phyloP scores from a whole-genome alignment of 2,797 vertebrate genomes.

The Pseudotriccus pelzelni region DNA sequence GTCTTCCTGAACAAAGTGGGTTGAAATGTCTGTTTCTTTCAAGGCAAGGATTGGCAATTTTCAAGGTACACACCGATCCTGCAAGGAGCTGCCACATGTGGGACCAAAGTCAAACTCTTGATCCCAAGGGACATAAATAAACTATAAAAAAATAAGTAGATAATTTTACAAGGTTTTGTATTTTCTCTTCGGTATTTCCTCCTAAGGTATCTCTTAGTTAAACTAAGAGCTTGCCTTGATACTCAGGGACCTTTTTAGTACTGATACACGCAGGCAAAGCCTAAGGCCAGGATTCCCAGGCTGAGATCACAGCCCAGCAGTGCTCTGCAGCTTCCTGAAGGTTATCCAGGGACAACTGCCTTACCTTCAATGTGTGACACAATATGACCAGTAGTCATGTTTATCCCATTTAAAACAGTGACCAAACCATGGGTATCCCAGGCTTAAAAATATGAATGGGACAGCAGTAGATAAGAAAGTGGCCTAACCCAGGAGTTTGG shows the following conservation, averaged over 20 bases:
- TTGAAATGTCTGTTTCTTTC: neutral
- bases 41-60: neutral
- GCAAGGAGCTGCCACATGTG: neutral
- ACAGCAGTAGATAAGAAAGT: neutral
- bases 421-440: neutral
- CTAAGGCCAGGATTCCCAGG: neutral
- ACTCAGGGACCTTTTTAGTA: neutral
- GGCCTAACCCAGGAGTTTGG: neutral
- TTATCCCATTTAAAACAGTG: neutral
- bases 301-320: neutral
- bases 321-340: neutral
- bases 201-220: neutral
- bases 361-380: neutral
- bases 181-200: neutral
- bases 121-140: neutral
- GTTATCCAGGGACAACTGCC: neutral
- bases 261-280: accelerated
- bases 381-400: neutral
- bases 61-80: neutral
- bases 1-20: neutral
- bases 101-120: neutral
- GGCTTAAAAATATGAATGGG: neutral
- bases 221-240: neutral
- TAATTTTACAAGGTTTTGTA: neutral
- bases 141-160: neutral